Evolutionary conservation across 37 sponge, comb jelly and placozoan species (phyloP).

Genomic region (Theonella swinhoei): DNA sequence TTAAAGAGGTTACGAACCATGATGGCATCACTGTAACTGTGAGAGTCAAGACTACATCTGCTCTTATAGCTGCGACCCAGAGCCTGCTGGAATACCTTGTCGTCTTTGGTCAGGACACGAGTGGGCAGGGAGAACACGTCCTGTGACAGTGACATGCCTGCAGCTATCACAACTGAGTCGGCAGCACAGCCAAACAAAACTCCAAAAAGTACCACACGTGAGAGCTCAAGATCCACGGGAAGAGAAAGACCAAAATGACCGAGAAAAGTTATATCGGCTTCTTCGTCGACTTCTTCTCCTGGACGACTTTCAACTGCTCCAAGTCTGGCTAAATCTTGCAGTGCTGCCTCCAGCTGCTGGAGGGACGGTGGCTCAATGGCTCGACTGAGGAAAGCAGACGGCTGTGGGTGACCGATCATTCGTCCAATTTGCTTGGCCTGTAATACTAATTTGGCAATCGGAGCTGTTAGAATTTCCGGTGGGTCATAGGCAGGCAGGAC

Average conservation of each 20-base stretch:
- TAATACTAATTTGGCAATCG: constrained; percentile 60
- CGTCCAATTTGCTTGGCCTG: constrained; percentile 55
- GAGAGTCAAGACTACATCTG: constrained; percentile 43
- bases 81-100: constrained; percentile 1
- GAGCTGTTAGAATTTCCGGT: constrained; percentile 63
- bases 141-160: constrained; percentile 50
- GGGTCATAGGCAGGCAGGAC: constrained; percentile 48
- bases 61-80: constrained; percentile 26
- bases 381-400: constrained; percentile 46
- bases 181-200: constrained; percentile 60
- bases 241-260: constrained; percentile 67
- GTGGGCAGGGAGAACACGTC: constrained; percentile 68
- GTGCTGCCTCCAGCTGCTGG: constrained; percentile 56
- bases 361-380: constrained; percentile 61
- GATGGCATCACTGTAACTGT: constrained; percentile 59
- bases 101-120: constrained; percentile 14
- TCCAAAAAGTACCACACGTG: constrained; percentile 51
- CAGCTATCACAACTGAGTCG: constrained; percentile 68
- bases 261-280: constrained; percentile 64
- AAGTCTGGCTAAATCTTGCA: constrained; percentile 44
- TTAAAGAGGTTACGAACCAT: constrained; percentile 56
- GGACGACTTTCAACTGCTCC: constrained; percentile 51
- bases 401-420: constrained; percentile 14
- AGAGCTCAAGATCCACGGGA: constrained; percentile 62
- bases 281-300: constrained; percentile 3